These are phyloP conservation scores for Zeus faber DNA, from an alignment of 2,113 vertebrate genomes.

Conservation along the genomic window DNA sequence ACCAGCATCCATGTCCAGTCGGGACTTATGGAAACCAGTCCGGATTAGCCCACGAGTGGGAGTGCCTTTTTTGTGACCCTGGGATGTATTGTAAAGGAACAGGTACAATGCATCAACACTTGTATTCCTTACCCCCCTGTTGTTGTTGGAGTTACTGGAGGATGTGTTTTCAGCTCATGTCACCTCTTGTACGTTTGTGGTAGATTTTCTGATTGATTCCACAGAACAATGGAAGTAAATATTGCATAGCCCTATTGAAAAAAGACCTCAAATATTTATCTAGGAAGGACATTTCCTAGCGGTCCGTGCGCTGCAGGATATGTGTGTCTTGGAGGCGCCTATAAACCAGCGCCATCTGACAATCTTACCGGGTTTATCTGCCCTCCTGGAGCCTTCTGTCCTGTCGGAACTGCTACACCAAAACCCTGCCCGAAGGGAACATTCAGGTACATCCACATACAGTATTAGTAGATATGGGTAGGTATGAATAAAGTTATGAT, in stretches of 20 bases:
- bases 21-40: conserved; percentile 73
- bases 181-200: neutral
- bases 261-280: too few species aligned
- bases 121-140: too few species aligned
- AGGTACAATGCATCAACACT: conserved; percentile 47
- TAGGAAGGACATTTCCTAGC: conserved; percentile 72
- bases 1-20: conserved; percentile 66
- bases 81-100: conserved; percentile 73
- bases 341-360: conserved; percentile 74
- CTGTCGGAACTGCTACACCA: conserved; percentile 55
- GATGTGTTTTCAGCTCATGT: too few species aligned
- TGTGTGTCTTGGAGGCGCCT: conserved; percentile 83
- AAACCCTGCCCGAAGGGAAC: conserved; percentile 73
- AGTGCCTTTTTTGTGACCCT: conserved; percentile 70
- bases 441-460: conserved; percentile 71
- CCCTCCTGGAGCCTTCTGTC: conserved; percentile 67
- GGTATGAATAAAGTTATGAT: too few species aligned
- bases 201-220: neutral
- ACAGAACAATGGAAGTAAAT: neutral
- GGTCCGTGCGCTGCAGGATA: conserved; percentile 83
- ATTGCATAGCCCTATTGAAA: too few species aligned
- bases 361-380: conserved; percentile 67
- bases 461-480: too few species aligned
- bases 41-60: conserved; percentile 53
- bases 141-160: too few species aligned